These are phyloP conservation scores for Phengaris arion DNA, from an alignment of 2,888 invertebrate genomes.

Conservation along the genomic window DNA sequence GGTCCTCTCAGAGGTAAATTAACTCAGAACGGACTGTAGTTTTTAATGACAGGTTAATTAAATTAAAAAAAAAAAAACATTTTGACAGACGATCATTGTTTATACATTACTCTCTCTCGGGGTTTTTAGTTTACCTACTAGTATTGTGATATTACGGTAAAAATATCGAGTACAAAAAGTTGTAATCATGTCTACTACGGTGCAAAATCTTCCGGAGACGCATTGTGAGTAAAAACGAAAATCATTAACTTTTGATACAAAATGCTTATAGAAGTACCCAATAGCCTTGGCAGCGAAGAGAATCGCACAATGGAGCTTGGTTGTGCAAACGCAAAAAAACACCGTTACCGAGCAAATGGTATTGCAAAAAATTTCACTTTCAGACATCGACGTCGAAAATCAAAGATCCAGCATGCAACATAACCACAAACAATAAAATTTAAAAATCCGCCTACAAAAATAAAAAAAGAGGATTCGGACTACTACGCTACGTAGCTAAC, in stretches of 20 bases:
- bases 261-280: background rate
- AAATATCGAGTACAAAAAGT: background rate
- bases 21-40: too few relatives aligned
- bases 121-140: background rate
- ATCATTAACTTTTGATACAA: constrained; percentile 16
- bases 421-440: background rate
- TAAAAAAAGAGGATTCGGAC: background rate
- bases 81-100: too few relatives aligned
- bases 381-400: background rate
- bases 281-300: constrained; percentile 27
- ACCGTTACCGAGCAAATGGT: constrained; percentile 28
- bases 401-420: background rate
- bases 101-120: too few relatives aligned
- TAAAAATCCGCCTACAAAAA: background rate
- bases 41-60: too few relatives aligned
- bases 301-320: constrained; percentile 22
- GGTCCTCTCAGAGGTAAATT: too few relatives aligned
- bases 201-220: background rate
- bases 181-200: background rate
- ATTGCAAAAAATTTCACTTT: constrained; percentile 31
- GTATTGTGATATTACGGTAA: background rate
- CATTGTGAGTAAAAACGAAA: background rate
- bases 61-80: too few relatives aligned
- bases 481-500: too few relatives aligned
- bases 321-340: constrained; percentile 29